Evolutionary conservation across 2,888 invertebrate genomes (phyloP).

Genomic region (Aporophyla nigra): DNA sequence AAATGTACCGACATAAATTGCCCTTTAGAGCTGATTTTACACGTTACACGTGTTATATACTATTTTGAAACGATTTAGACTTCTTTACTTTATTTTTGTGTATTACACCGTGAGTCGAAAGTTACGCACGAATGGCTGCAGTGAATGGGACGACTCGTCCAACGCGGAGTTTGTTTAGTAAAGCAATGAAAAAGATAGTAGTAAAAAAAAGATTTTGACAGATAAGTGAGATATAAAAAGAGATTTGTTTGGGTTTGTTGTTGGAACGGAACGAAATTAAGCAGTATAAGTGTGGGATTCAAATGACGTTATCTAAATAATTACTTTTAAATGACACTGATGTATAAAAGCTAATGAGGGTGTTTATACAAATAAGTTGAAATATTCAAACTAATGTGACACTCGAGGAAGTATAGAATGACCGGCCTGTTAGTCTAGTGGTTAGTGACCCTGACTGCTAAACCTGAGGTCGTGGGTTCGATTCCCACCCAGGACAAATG

Average conservation of each 20-base stretch:
- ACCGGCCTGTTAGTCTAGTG: too few relatives aligned
- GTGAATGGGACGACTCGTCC: conserved; percentile 44
- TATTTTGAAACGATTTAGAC: not conserved
- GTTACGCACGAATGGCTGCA: conserved; percentile 50
- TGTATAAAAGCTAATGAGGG: too few relatives aligned
- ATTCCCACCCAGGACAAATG: too few relatives aligned
- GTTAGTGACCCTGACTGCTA: too few relatives aligned
- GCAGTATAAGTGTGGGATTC: not conserved
- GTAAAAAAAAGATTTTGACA: conserved; percentile 21
- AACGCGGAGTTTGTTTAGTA: conserved; percentile 42
- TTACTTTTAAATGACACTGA: too few relatives aligned
- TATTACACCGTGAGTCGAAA: conserved; percentile 45
- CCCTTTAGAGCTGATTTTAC: not conserved
- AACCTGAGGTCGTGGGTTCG: too few relatives aligned
- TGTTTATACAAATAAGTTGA: too few relatives aligned
- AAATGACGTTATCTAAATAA: not conserved
- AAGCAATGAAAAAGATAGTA: conserved; percentile 18
- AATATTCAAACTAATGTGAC: too few relatives aligned
- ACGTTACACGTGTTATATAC: not conserved
- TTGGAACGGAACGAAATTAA: not conserved
- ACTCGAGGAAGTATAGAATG: too few relatives aligned
- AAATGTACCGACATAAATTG: too few relatives aligned
- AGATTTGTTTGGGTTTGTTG: not conserved
- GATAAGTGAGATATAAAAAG: not conserved
- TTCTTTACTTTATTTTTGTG: conserved; percentile 26